Evolutionary conservation across 92 coral and sea anemone species (phyloP), one percentile per base, ranked within the genome.

Genomic region (Phenganax marumi): DNA sequence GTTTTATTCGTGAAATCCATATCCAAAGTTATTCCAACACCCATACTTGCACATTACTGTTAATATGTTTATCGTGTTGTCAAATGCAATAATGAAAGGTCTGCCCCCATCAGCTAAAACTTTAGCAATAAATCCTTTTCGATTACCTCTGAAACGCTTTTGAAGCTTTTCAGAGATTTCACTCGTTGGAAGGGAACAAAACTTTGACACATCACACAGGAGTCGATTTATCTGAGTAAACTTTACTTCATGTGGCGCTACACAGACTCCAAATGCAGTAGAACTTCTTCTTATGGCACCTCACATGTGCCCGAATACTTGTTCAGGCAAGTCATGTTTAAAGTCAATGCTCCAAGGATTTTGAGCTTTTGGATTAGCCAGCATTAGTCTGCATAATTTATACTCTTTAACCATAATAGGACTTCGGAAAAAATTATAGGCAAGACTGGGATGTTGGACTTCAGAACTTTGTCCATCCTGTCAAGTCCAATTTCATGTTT

Each of bases 281-380:
- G 64, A 62, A 16, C 77, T 81, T 65, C 73, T 81, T 68, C 61
- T 72, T 60, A 84, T 63, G 46, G 89, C 84, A 62, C 81, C 83
- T 77, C 85, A 70, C 50, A 87, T 58, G 64, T n/a, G 51, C 18
- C 50, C 53, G 52, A 85, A 88, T 58, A 87, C 79, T 70, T 87
- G 77, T 68, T 87, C 79, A 4, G 82, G 89, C 8, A 90, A 57
- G 81, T 88, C 91, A 55, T 91, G 89, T 77, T 81, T 90, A 26
- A 84, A 51, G 23, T 84, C 87, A n/a, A 90, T 83, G 49, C 85
- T 50, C 91, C 93, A 90, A 10, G 91, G 93, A 84, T 85, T 84
- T 55, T 80, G 72, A 13, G 89, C 87, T 71, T 63, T 75, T 70
- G 86, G 93, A 62, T 50, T 81, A 16, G 85, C 77, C 46, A 81